Evolutionary conservation across 2,113 vertebrate species (phyloP).

Genomic region (Heteronetta atricapilla): DNA sequence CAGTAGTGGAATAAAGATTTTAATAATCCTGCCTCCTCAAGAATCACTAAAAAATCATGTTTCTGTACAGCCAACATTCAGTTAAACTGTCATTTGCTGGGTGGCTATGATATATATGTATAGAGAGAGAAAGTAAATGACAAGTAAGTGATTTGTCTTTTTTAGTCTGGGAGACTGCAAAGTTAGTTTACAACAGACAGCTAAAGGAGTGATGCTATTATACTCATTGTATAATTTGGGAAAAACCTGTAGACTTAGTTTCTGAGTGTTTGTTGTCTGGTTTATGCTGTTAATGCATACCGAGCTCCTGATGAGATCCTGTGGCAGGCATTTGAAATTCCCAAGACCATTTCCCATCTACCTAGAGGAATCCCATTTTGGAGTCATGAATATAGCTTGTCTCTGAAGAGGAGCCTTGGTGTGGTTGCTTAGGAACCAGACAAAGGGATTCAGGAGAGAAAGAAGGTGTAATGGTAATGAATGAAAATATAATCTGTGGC

Average conservation of each 20-base stretch:
- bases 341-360: neutral
- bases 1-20: neutral
- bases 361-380: slow-evolving; percentile 54
- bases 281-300: neutral
- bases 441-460: slow-evolving; percentile 62
- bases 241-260: neutral
- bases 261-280: neutral
- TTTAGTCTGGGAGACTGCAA: neutral
- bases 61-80: neutral
- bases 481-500: slow-evolving; percentile 65
- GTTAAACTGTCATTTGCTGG: neutral
- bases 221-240: neutral
- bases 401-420: slow-evolving; percentile 51
- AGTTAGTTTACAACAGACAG: neutral
- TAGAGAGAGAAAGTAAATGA: neutral
- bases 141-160: neutral
- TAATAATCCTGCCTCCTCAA: neutral
- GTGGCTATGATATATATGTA: neutral
- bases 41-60: neutral
- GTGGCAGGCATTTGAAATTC: slow-evolving; percentile 1
- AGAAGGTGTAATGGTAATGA: slow-evolving; percentile 58
- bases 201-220: neutral
- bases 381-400: neutral
- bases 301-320: neutral
- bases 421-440: slow-evolving; percentile 76